Base-by-base conservation (phyloP, 2,113 vertebrate genomes). In the Saguinus imperator region DNA sequence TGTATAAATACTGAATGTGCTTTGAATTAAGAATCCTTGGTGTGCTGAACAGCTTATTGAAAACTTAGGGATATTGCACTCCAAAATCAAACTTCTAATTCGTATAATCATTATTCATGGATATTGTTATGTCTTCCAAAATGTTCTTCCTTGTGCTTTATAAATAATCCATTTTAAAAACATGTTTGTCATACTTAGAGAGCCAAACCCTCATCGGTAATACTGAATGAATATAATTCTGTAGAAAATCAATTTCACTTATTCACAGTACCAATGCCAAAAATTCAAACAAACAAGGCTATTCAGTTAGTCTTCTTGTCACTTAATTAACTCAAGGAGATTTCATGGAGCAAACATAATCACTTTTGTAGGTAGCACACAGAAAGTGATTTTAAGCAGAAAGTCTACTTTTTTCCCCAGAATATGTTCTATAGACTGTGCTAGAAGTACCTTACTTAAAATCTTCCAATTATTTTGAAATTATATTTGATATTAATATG, bases 161-260 rank as follows among this genome's bases (percentile, higher is more conserved):
- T 61, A 96, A 10, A 77, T 64, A 58, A 94, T 32, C 20, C 70
- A 73, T 90, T 94, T 64, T 35, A 86, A 45, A 86, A 72, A 85
- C 57, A 90, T 66, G 17, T 82, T 91, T 92, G 55, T 88, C 17
- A 70, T 83, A 70, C 11, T 70, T 37, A 89, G 50, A 70, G 20
- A 90, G 21, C 21, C 10, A 94, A 6, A 77, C 8, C 37, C 25
- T 68, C 37, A 16, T 72, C 87, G 11, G 20, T 92, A 91, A 93
- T 87, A 77, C 27, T 80, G 45, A 88, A 83, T 96, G 50, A 94
- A 93, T 92, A 45, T 89, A 29, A 45, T 11, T 91, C 40, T 35
- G 25, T 37, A 73, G 40, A 97, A 97, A 92, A 95, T 86, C 57
- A 96, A 37, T 95, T 95, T 95, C 76, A 66, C 45, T 86, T 92